These are phyloP conservation scores for Lepus timidus DNA, from an alignment of 2,113 vertebrate species.

Conservation along the genomic window DNA sequence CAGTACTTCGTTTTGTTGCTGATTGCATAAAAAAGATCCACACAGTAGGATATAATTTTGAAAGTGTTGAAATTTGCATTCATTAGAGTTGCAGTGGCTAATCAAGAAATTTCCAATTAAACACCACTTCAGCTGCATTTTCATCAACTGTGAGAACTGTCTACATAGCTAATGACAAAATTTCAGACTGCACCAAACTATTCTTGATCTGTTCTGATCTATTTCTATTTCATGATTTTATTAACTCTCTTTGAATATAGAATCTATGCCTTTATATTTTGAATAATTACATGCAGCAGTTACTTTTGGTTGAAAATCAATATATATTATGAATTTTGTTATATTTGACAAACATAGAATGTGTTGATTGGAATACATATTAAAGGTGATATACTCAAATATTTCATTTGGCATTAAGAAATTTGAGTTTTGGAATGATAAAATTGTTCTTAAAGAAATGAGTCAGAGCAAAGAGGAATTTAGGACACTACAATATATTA, in stretches of 20 bases:
- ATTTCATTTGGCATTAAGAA: neutral
- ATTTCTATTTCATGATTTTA: constrained; percentile 39
- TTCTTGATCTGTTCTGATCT: constrained; percentile 19
- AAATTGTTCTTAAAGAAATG: constrained; percentile 12
- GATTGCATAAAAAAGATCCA: constrained; percentile 70
- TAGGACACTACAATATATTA: neutral
- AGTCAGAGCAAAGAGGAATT: neutral
- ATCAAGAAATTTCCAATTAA: constrained; percentile 82
- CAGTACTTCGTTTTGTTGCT: constrained; percentile 69
- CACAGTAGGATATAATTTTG: constrained; percentile 73
- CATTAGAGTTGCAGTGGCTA: constrained; percentile 71
- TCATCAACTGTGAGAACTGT: constrained; percentile 71
- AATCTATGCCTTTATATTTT: constrained; percentile 8
- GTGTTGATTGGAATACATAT: neutral
- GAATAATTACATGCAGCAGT: neutral
- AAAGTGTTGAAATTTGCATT: constrained; percentile 81
- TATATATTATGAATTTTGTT: neutral
- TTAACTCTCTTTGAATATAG: neutral
- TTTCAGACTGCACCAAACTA: constrained; percentile 3
- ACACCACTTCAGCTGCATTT: constrained; percentile 71
- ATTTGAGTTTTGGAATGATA: neutral
- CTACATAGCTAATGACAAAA: constrained; percentile 33
- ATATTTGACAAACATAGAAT: neutral
- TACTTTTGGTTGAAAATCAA: constrained; percentile 31
- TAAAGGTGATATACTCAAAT: neutral